These are phyloP conservation scores for Theropithecus gelada DNA, from an alignment of 2,113 vertebrate species.

Conservation along the genomic window DNA sequence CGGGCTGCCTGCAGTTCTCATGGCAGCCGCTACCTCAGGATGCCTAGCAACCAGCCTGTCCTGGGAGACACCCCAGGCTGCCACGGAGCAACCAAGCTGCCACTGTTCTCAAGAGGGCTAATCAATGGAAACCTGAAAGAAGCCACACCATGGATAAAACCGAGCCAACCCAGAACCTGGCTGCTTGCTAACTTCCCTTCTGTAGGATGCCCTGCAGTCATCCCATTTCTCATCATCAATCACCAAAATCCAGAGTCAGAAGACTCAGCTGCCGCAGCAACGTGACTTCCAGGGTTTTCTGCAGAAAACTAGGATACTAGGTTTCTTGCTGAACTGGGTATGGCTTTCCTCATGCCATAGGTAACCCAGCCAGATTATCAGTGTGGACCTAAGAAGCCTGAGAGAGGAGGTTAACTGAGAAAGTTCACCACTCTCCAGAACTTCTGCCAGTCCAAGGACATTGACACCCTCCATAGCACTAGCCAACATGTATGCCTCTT, in stretches of 20 bases:
- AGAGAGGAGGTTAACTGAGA: not conserved
- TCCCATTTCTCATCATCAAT: not conserved
- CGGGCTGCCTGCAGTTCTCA: not conserved
- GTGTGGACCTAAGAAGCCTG: not conserved
- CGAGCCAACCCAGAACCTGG: not conserved
- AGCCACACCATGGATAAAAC: not conserved
- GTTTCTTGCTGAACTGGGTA: not conserved
- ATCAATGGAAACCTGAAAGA: conserved; percentile 57
- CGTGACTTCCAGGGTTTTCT: not conserved
- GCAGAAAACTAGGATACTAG: not conserved
- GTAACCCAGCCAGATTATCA: conserved; percentile 24
- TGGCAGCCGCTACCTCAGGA: not conserved
- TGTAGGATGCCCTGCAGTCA: not conserved
- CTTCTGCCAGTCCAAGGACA: not conserved
- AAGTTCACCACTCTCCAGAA: not conserved
- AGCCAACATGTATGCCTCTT: not conserved
- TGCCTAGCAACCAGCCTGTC: conserved; percentile 55
- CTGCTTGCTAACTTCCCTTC: not conserved
- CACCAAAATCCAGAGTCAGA: not conserved
- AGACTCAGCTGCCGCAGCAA: not conserved
- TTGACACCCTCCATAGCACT: not conserved
- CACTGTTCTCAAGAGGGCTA: conserved; percentile 59
- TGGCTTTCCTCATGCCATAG: not conserved
- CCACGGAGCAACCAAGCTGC: not conserved
- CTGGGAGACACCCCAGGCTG: conserved; percentile 27